Conservation (phyloP, 1,140 invertebrate genomes). For the Sycophaga agraensis region DNA sequence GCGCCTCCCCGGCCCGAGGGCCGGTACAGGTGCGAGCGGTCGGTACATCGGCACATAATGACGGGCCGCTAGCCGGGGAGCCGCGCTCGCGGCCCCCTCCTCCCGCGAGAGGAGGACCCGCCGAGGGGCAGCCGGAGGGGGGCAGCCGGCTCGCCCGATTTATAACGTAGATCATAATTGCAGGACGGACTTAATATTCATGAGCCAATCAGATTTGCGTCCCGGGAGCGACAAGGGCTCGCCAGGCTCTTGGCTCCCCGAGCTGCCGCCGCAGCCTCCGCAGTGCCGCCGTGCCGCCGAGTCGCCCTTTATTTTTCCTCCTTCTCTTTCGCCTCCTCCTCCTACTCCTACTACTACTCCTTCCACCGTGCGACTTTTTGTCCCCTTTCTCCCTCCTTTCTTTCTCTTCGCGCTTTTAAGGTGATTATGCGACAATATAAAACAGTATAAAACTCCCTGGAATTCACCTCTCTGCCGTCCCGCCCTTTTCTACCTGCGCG, state of each 20-base stretch:
- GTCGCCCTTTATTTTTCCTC: conserved; percentile 7
- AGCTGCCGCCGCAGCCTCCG: neutral
- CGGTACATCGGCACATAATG: conserved; percentile 8
- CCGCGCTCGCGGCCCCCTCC: too few species aligned
- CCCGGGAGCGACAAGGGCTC: conserved; percentile 50
- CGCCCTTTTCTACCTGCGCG: neutral
- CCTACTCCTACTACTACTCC: neutral
- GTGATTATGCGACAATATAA: conserved; percentile 22
- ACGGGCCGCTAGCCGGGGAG: conserved; percentile 30
- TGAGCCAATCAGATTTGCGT: conserved; percentile 60
- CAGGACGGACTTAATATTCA: conserved; percentile 60
- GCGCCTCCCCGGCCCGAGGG: neutral
- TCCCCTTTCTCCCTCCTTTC: conserved; percentile 1
- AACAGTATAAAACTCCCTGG: neutral
- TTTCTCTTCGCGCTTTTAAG: conserved; percentile 15
- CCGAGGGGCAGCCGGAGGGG: conserved; percentile 18
- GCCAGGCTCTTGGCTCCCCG: conserved; percentile 40
- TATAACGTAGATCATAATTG: conserved; percentile 61
- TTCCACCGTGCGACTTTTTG: neutral
- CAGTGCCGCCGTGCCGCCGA: neutral
- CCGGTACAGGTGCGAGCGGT: too few species aligned
- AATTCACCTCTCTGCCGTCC: neutral
- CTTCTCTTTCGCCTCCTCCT: too few species aligned
- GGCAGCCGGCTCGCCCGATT: conserved; percentile 49
- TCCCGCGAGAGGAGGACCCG: too few species aligned